Evolutionary conservation across 2,888 invertebrate species (phyloP).

Genomic region (Sarcophaga caerulescens): DNA sequence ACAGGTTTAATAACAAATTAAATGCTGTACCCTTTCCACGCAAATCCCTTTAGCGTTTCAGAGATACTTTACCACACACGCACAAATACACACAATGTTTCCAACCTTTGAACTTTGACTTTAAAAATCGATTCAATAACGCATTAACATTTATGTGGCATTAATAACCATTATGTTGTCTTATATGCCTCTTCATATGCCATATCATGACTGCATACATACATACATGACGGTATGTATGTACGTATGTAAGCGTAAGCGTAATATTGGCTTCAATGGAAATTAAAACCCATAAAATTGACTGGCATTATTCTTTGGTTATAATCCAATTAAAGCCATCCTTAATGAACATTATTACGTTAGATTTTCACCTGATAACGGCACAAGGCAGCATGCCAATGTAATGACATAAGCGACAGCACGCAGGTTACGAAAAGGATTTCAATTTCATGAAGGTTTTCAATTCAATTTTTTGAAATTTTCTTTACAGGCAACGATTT

Average conservation of each 20-base stretch:
- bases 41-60: too few species aligned
- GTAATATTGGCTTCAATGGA: not conserved
- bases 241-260: too few species aligned
- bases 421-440: not conserved
- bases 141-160: not conserved
- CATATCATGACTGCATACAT: not conserved
- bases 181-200: not conserved
- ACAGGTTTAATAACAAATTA: too few species aligned
- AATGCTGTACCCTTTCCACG: too few species aligned
- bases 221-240: too few species aligned
- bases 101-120: conserved; percentile 1
- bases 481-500: conserved; percentile 91
- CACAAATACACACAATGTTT: not conserved
- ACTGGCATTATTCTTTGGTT: conserved; percentile 19
- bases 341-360: conserved; percentile 9
- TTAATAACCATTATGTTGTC: not conserved
- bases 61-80: too few species aligned
- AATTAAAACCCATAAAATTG: conserved; percentile 13
- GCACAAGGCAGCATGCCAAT: too few species aligned
- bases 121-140: conserved; percentile 17
- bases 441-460: not conserved
- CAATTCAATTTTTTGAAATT: not conserved
- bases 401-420: too few species aligned
- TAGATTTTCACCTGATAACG: conserved; percentile 3
- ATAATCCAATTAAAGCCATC: conserved; percentile 31